Evolutionary conservation across 2,113 vertebrate species (phyloP).

Genomic region (Cyanoderma ruficeps): DNA sequence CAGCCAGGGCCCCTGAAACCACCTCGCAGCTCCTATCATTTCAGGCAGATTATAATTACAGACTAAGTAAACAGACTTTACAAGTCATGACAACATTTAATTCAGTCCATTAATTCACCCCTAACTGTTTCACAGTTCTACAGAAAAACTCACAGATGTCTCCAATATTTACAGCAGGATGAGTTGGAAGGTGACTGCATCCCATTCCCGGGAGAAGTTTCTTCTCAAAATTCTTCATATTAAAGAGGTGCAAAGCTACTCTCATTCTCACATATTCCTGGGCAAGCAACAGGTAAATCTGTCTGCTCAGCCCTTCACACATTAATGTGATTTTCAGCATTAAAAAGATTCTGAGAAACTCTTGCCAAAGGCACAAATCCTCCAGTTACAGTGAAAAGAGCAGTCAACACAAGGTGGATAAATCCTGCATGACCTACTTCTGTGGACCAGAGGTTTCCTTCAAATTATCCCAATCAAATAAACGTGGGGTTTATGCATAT

Average conservation of each 20-base stretch:
- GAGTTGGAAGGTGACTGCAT: not conserved
- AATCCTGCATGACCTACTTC: not conserved
- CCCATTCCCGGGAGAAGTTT: not conserved
- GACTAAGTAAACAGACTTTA: constrained; percentile 14
- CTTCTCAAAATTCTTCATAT: not conserved
- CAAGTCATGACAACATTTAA: constrained; percentile 7
- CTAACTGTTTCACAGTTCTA: not conserved
- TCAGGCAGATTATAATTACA: constrained; percentile 20
- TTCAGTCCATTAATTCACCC: constrained; percentile 20
- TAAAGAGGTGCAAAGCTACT: not conserved
- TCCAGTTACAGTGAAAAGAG: not conserved
- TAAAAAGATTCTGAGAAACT: not conserved
- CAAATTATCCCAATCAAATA: not conserved
- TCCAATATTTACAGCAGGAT: not conserved
- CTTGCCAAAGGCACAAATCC: not conserved
- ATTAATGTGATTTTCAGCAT: not conserved
- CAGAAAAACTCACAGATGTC: not conserved
- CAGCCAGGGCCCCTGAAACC: not conserved
- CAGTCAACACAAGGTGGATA: not conserved
- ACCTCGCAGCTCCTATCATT: not conserved
- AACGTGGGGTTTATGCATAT: not conserved
- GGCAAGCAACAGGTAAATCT: not conserved
- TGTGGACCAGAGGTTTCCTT: not conserved
- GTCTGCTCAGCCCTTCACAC: constrained; percentile 5
- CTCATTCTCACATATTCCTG: not conserved